A percentile compares a stretch with the other conserved stretches of the same genome.
Conservation (phyloP, 2,113 vertebrate genomes). For the Chloropsis hardwickii region DNA sequence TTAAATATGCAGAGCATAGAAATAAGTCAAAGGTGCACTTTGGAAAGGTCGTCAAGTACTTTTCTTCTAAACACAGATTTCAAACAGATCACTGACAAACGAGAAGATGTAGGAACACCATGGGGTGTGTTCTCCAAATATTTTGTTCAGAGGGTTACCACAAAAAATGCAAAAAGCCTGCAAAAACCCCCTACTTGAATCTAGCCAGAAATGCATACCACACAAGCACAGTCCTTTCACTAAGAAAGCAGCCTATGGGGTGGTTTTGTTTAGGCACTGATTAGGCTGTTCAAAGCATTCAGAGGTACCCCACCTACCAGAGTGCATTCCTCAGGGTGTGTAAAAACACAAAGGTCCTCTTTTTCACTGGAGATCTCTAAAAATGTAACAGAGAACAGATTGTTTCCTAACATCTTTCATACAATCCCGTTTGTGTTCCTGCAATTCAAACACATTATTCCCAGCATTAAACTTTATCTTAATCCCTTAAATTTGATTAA, state of each 20-base stretch:
- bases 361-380: not conserved
- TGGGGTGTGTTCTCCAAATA: not conserved
- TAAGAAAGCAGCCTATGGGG: conserved; percentile 10
- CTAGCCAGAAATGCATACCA: conserved; percentile 13
- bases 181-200: not conserved
- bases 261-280: not conserved
- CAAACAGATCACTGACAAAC: not conserved
- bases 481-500: not conserved
- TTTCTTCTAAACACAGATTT: not conserved
- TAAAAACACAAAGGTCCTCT: not conserved
- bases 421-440: not conserved
- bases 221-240: not conserved
- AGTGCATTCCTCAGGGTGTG: not conserved
- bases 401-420: conserved; percentile 7
- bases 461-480: not conserved
- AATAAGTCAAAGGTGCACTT: not conserved
- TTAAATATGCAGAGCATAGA: not conserved
- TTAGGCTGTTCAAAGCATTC: not conserved
- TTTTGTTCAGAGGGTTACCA: not conserved
- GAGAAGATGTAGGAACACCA: not conserved
- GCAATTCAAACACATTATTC: not conserved
- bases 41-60: not conserved
- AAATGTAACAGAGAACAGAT: not conserved
- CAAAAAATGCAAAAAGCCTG: not conserved
- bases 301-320: conserved; percentile 33